These are phyloP conservation scores for Notamacropus eugenii DNA, from an alignment of 2,797 vertebrate species.

Conservation along the genomic window DNA sequence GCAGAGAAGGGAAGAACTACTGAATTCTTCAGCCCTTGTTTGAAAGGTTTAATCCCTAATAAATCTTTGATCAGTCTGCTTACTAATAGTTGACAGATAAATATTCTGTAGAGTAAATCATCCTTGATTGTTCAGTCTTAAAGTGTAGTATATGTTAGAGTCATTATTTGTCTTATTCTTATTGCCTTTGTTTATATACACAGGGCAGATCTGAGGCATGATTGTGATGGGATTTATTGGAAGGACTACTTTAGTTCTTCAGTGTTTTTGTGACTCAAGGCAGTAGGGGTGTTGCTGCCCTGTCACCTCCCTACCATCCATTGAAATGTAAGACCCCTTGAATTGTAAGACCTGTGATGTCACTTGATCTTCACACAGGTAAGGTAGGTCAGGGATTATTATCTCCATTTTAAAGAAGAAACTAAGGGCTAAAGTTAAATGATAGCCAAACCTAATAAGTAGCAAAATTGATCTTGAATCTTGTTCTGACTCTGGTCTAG, in stretches of 20 bases:
- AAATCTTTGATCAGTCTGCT: constrained; percentile 39
- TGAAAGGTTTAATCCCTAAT: constrained; percentile 38
- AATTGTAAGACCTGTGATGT: background rate
- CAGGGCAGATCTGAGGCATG: background rate
- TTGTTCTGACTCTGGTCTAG: background rate
- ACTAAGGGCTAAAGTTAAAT: background rate
- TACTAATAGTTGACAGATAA: constrained; percentile 23
- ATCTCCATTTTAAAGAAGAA: background rate
- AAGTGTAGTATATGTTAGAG: background rate
- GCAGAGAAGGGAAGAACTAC: constrained; percentile 47
- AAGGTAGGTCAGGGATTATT: background rate
- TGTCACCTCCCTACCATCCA: background rate
- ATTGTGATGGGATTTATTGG: background rate
- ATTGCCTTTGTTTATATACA: background rate
- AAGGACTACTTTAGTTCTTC: background rate
- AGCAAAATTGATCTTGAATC: background rate
- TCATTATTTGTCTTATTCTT: constrained; percentile 42
- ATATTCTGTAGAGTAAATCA: constrained; percentile 25
- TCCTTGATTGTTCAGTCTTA: constrained; percentile 17
- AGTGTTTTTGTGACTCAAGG: background rate
- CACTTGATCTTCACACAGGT: background rate
- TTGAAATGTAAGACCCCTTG: background rate
- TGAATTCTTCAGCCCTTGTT: constrained; percentile 56
- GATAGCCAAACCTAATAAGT: background rate
- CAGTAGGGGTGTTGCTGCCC: background rate